Conservation (phyloP, 2,888 invertebrate species). For the Pandemis heparana region DNA sequence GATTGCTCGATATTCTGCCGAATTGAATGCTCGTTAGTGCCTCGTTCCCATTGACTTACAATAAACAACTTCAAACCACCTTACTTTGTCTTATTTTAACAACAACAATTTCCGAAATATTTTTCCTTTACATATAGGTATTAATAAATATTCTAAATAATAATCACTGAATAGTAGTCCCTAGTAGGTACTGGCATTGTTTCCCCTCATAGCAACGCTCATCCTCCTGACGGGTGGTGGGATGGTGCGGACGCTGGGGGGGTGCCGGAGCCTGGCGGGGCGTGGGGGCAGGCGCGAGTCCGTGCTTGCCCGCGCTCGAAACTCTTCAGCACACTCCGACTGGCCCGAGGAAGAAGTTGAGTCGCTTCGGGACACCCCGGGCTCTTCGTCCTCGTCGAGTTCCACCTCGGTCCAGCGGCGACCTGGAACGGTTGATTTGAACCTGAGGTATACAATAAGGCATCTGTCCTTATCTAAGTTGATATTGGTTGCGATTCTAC, state of each 20-base stretch:
- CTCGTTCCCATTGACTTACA: no score
- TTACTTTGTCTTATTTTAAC: background rate
- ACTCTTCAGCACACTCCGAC: slow-evolving; percentile 79
- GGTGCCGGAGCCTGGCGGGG: slow-evolving; percentile 85
- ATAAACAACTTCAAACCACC: no score
- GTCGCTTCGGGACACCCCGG: slow-evolving; percentile 67
- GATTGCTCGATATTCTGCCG: no score
- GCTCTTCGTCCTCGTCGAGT: slow-evolving; percentile 85
- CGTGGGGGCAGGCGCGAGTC: slow-evolving; percentile 86
- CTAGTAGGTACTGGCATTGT: slow-evolving; percentile 82
- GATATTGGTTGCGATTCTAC: no score
- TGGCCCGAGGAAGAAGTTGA: slow-evolving; percentile 73
- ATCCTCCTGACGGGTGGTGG: slow-evolving; percentile 88
- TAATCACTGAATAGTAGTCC: background rate
- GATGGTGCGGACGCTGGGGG: slow-evolving; percentile 69
- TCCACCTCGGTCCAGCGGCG: slow-evolving; percentile 88
- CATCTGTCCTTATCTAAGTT: background rate
- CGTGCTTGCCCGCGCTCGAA: slow-evolving; percentile 91
- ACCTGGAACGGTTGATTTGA: slow-evolving; percentile 64
- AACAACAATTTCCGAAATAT: background rate
- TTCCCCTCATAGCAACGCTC: slow-evolving; percentile 92
- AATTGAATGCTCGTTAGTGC: no score
- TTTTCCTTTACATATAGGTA: background rate
- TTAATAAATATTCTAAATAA: background rate
- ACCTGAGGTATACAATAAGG: background rate